phyloP scores from a whole-genome alignment of 1,140 invertebrate species.

The Drosophila truncata region DNA sequence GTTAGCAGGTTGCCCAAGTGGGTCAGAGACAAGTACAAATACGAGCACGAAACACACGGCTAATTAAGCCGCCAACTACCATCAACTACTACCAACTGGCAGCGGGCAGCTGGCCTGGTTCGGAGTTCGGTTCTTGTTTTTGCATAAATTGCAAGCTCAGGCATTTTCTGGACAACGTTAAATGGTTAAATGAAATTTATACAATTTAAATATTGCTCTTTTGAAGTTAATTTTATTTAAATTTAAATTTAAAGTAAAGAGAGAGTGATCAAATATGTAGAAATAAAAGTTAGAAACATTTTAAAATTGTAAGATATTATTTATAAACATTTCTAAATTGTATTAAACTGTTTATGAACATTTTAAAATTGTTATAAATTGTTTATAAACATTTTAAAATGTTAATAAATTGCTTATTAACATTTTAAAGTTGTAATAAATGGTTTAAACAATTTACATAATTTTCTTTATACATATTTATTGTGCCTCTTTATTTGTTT shows the following conservation, averaged over 20 bases:
- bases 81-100: neutral
- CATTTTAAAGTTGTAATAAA: neutral
- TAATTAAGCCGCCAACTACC: slow-evolving; percentile 39
- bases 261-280: too few species aligned
- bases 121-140: slow-evolving; percentile 32
- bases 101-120: slow-evolving; percentile 20
- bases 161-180: neutral
- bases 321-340: too few species aligned
- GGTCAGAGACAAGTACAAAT: slow-evolving; percentile 44
- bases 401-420: too few species aligned
- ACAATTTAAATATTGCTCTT: neutral
- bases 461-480: neutral
- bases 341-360: too few species aligned
- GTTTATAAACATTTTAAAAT: too few species aligned
- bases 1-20: slow-evolving; percentile 36
- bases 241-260: too few species aligned
- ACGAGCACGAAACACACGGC: slow-evolving; percentile 23
- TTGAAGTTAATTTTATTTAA: too few species aligned
- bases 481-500: neutral
- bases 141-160: slow-evolving; percentile 5
- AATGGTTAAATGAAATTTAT: neutral
- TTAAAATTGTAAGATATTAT: neutral
- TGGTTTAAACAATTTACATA: neutral
- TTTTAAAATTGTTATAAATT: too few species aligned
- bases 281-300: neutral